Evolutionary conservation across 2,113 vertebrate genomes (phyloP).

Genomic region (Pelecanoides urinatrix): DNA sequence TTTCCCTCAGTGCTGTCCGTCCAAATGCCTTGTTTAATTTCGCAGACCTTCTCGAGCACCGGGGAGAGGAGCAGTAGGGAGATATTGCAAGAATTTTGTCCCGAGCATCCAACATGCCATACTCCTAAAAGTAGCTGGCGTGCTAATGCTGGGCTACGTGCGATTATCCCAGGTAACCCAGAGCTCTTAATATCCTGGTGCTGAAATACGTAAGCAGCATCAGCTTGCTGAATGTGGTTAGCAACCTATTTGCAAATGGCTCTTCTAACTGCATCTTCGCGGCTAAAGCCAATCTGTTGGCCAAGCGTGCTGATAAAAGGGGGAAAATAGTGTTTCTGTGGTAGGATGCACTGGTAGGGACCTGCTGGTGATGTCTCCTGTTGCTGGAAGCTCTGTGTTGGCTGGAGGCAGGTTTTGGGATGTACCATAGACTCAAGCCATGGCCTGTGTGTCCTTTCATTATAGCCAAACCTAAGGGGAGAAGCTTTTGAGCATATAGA

Average conservation of each 20-base stretch:
- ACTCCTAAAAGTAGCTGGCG: background rate
- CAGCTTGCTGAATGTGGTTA: background rate
- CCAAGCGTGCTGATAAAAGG: background rate
- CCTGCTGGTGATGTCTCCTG: background rate
- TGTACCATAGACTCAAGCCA: accelerated
- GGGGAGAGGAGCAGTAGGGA: background rate
- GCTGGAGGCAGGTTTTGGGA: background rate
- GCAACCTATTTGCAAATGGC: background rate
- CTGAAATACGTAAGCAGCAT: background rate
- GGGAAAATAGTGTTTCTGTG: background rate
- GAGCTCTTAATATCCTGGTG: background rate
- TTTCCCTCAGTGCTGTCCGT: background rate
- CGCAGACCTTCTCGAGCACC: background rate
- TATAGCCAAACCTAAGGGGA: accelerated
- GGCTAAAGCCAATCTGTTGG: background rate
- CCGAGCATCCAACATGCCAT: background rate
- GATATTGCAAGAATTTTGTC: background rate
- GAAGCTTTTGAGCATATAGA: background rate
- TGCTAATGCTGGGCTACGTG: background rate
- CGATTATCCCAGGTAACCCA: background rate
- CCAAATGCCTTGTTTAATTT: background rate
- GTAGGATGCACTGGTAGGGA: background rate
- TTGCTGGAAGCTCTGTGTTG: background rate
- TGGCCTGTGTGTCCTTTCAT: background rate
- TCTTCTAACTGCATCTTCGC: background rate